phyloP scores from a whole-genome alignment of 2,888 invertebrate genomes.

The Sthenelais limicola region DNA sequence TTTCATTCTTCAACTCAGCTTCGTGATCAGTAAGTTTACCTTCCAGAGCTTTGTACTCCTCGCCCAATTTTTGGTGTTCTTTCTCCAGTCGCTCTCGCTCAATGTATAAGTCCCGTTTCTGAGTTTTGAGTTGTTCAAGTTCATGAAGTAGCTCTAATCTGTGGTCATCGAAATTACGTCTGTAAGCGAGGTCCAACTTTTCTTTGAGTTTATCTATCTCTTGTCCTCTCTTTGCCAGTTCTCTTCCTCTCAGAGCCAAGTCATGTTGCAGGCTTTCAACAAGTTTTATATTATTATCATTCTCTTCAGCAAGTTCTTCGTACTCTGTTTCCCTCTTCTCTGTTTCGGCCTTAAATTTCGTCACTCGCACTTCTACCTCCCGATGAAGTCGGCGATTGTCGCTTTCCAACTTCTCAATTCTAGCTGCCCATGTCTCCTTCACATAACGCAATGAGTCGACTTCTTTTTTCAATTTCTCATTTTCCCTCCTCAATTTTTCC shows the following conservation, averaged over 20 bases:
- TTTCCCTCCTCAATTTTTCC: not conserved
- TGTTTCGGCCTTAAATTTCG: not conserved
- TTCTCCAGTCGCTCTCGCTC: slow-evolving; percentile 31
- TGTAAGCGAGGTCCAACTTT: slow-evolving; percentile 35
- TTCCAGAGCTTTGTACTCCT: slow-evolving; percentile 36
- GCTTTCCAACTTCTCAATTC: not conserved
- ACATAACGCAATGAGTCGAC: not conserved
- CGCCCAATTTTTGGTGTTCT: slow-evolving; percentile 6
- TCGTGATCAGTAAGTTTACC: slow-evolving; percentile 26
- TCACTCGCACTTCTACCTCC: not conserved
- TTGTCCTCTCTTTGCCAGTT: not conserved
- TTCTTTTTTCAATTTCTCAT: not conserved
- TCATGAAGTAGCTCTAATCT: slow-evolving; percentile 46
- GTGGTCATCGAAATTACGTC: slow-evolving; percentile 37
- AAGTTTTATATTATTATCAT: not conserved
- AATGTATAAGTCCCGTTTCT: slow-evolving; percentile 13
- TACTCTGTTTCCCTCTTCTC: not conserved
- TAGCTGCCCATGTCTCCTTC: not conserved
- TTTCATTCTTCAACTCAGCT: slow-evolving; percentile 45
- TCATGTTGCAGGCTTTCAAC: not conserved
- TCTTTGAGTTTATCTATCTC: slow-evolving; percentile 15
- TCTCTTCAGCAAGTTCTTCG: not conserved
- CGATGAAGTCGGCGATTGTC: not conserved
- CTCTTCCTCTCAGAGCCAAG: not conserved
- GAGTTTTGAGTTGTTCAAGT: slow-evolving; percentile 40